A percentile compares a stretch with the other conserved stretches of the same genome.
Conservation (phyloP, 2,888 invertebrate genomes). For the Strigamia transsilvanica region DNA sequence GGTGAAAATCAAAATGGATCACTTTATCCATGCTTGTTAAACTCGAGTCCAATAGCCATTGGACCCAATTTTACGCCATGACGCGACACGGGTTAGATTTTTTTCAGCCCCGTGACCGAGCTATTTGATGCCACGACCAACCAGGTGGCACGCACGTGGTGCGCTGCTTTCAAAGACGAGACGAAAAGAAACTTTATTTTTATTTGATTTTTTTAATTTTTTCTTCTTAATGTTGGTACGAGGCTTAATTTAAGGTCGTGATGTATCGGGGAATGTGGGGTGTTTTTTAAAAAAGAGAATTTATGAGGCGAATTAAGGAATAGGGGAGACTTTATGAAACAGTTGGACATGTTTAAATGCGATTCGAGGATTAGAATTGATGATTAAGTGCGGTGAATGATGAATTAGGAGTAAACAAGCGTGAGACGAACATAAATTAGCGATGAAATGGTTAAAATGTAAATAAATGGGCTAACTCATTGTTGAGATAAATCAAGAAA, state of each 20-base stretch:
- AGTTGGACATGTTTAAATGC: too few relatives aligned
- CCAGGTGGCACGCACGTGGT: conserved; percentile 3
- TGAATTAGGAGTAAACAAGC: background rate
- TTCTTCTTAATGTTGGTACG: too few relatives aligned
- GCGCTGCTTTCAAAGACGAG: background rate
- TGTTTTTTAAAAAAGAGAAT: too few relatives aligned
- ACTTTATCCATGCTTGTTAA: background rate
- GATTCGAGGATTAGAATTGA: background rate
- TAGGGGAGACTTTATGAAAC: too few relatives aligned
- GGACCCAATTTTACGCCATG: conserved; percentile 39
- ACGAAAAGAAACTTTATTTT: too few relatives aligned
- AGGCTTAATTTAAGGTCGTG: too few relatives aligned
- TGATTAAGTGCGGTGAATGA: background rate
- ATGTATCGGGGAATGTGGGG: too few relatives aligned
- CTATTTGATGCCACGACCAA: background rate
- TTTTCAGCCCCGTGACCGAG: too few relatives aligned
- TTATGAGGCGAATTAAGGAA: too few relatives aligned
- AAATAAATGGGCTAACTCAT: background rate
- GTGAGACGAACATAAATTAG: background rate
- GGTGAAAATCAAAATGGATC: background rate
- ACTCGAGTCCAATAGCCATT: background rate
- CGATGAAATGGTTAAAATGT: background rate
- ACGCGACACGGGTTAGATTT: background rate
- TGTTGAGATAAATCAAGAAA: background rate
- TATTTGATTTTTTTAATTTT: too few relatives aligned